Conservation (phyloP, 2,797 vertebrate genomes). For the Necrosyrtes monachus region DNA sequence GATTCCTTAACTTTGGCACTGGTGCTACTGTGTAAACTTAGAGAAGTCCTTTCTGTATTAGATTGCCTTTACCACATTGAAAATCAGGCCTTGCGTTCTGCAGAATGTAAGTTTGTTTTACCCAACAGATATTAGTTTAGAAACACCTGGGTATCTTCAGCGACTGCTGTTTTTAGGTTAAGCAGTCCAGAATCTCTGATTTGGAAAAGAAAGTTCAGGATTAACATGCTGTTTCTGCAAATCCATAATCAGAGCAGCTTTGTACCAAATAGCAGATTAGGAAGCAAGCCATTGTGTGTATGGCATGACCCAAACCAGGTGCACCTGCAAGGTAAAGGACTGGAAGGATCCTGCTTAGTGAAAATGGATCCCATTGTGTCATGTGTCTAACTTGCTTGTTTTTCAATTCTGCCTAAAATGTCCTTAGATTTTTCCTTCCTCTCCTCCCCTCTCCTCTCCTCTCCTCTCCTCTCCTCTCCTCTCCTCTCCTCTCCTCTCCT, state of each 20-base stretch:
- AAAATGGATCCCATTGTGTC: neutral
- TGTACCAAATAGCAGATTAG: neutral
- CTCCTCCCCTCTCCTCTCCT: too few species aligned
- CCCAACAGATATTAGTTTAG: neutral
- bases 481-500: too few species aligned
- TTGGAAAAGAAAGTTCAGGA: neutral
- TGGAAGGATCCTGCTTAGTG: neutral
- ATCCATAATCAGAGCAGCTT: neutral
- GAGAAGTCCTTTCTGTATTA: neutral
- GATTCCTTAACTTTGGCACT: neutral
- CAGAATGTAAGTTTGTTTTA: neutral
- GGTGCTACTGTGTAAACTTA: neutral
- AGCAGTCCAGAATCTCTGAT: neutral
- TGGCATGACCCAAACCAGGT: neutral
- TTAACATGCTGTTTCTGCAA: neutral
- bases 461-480: fast-evolving
- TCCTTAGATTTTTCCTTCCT: neutral
- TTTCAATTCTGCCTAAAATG: neutral
- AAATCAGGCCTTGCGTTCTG: neutral
- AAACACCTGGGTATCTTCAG: neutral
- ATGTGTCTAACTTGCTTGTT: neutral
- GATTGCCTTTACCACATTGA: neutral
- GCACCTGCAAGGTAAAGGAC: neutral
- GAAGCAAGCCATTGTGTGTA: neutral
- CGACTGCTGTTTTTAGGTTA: neutral